A percentile compares a stretch with the other conserved stretches of the same genome.
These are phyloP conservation scores for Oreocharis arfaki DNA, from an alignment of 2,113 vertebrate species.

Conservation along the genomic window DNA sequence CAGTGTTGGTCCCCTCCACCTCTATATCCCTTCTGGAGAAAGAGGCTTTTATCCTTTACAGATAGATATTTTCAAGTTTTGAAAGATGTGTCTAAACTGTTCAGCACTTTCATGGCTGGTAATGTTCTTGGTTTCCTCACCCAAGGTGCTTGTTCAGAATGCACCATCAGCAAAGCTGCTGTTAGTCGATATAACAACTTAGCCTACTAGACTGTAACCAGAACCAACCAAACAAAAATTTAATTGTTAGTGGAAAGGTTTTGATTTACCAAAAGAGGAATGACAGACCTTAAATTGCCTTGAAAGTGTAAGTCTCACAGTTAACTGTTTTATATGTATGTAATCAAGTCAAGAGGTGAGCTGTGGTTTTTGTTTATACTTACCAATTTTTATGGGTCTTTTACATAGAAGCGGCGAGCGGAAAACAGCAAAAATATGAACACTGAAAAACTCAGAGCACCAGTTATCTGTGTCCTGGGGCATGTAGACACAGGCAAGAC, in stretches of 20 bases:
- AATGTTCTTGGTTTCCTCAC: neutral
- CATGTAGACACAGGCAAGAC: slow-evolving; percentile 98
- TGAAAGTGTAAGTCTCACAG: neutral
- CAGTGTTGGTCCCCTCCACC: neutral
- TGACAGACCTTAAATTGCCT: neutral
- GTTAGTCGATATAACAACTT: neutral
- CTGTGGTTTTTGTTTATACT: neutral
- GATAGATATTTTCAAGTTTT: neutral
- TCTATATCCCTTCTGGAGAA: neutral
- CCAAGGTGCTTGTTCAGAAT: neutral
- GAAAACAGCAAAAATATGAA: slow-evolving; percentile 89
- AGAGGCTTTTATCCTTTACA: neutral
- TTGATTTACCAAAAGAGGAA: neutral
- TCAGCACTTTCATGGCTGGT: neutral
- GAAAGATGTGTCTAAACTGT: neutral
- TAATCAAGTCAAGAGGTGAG: neutral
- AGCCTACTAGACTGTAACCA: neutral
- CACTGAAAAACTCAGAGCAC: slow-evolving; percentile 82
- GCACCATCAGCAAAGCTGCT: neutral
- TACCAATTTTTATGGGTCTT: neutral
- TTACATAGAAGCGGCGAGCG: slow-evolving; percentile 83
- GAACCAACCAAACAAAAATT: neutral
- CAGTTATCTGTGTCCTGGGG: slow-evolving; percentile 95
- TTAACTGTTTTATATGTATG: neutral
- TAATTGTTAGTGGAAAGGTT: neutral